These are phyloP conservation scores for Drosophila hydei DNA, from an alignment of 1,140 invertebrate species.

Conservation along the genomic window DNA sequence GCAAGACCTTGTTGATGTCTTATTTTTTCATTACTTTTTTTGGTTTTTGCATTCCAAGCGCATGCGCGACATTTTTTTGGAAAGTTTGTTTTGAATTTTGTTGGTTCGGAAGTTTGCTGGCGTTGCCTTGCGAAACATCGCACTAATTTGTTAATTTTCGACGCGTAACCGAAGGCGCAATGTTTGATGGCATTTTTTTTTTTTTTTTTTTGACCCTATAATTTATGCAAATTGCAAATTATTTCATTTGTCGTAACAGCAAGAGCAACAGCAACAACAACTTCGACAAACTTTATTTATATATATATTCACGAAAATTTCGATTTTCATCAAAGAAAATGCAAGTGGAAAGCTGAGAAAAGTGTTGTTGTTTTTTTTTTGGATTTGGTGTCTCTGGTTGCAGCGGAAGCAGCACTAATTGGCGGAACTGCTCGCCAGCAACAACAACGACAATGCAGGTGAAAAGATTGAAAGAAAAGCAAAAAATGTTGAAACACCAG, in stretches of 20 bases:
- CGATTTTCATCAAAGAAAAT: constrained; percentile 36
- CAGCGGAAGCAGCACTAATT: constrained; percentile 78
- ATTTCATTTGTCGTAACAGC: constrained; percentile 56
- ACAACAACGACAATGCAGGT: constrained; percentile 13
- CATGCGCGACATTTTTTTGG: constrained; percentile 69
- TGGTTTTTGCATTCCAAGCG: constrained; percentile 58
- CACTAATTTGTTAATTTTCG: constrained; percentile 80
- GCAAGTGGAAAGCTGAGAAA: constrained; percentile 59
- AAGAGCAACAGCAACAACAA: constrained; percentile 2
- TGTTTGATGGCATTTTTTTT: constrained; percentile 61
- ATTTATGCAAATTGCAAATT: constrained; percentile 74
- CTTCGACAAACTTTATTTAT: constrained; percentile 26
- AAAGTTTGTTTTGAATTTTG: constrained; percentile 53
- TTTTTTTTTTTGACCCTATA: constrained; percentile 18
- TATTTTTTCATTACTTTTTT: constrained; percentile 10
- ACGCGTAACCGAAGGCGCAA: constrained; percentile 72
- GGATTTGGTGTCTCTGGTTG: constrained; percentile 34
- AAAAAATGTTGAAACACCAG: constrained; percentile 70
- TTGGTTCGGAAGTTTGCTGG: constrained; percentile 67
- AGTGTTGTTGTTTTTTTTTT: not conserved
- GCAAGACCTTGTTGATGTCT: constrained; percentile 7
- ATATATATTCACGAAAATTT: constrained; percentile 31
- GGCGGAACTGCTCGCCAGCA: constrained; percentile 68
- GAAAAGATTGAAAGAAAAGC: constrained; percentile 23
- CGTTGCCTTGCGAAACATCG: constrained; percentile 76